phyloP scores from a whole-genome alignment of 2,888 invertebrate species.

The Isoperla grammatica region DNA sequence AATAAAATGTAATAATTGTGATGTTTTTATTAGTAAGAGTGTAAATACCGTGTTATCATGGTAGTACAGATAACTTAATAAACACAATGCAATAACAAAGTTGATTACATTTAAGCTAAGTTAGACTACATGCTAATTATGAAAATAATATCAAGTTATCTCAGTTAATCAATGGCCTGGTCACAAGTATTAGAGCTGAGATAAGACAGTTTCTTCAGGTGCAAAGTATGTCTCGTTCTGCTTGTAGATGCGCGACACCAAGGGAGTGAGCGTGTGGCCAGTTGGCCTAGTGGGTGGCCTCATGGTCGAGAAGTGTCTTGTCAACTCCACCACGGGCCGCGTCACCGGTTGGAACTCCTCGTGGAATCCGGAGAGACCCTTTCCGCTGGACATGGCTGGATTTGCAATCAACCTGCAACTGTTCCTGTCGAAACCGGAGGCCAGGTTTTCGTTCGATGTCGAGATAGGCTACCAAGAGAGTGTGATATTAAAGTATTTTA shows the following conservation, averaged over 20 bases:
- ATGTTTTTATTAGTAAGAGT: too few species aligned
- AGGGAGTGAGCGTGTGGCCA: constrained; percentile 86
- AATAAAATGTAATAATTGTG: too few species aligned
- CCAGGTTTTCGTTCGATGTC: constrained; percentile 76
- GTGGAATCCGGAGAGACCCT: constrained; percentile 87
- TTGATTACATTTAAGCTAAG: too few species aligned
- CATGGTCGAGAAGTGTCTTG: constrained; percentile 83
- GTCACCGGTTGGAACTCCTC: constrained; percentile 63
- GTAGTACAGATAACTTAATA: too few species aligned
- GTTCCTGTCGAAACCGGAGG: constrained; percentile 63
- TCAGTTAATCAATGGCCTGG: too few species aligned
- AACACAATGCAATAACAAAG: too few species aligned
- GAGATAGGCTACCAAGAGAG: constrained; percentile 87
- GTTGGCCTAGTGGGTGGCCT: constrained; percentile 95
- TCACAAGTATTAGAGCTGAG: too few species aligned
- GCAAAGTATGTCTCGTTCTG: too few species aligned
- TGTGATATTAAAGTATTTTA: constrained; percentile 68
- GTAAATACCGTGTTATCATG: too few species aligned
- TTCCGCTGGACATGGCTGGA: constrained; percentile 98
- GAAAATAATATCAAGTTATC: background rate
- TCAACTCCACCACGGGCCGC: constrained; percentile 56
- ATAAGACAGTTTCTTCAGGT: constrained; percentile 37
- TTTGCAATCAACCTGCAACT: constrained; percentile 81
- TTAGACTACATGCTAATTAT: background rate
- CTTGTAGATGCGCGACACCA: constrained; percentile 77